Evolutionary conservation across 2,113 vertebrate species (phyloP), one percentile per base, ranked within the genome.

Genomic region (Stegostoma tigrinum): DNA sequence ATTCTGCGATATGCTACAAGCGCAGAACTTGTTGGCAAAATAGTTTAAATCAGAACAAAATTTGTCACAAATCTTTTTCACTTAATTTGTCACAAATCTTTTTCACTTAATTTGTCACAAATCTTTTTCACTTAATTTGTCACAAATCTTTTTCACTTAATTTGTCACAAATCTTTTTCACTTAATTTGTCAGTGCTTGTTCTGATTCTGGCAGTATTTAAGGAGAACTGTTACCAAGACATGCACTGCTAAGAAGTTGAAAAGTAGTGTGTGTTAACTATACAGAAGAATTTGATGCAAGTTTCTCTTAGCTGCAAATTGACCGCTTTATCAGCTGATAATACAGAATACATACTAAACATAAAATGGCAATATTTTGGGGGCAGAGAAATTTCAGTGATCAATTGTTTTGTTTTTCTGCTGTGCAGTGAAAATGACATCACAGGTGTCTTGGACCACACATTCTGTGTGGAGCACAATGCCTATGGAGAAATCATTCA

Each of bases 401-500:
- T 23, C 55, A 52, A 61, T 7, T 8, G 45, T 87, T 85, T 85
- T 78, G 96, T 95, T 95, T 80, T 38, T 96, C 96, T 66, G 19
- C 89, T 45, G 30, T 38, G 85, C 97, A 99, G 99, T 96, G 99
- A 99, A 97, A 99, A 99, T 38, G 99, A 99, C 97, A 99, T 99
- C 97, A 99, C 99, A 2, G 99, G 99, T 96, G 99, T 99, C 96
- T 98, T 99, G 97, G 99, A 99, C 97, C 99, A 99, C 97, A 99
- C 99, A 0, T 99, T 99, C 96, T 99, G 99, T 75, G 99, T 99
- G 0, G 99, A 99, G 75, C 99, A 99, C 98, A 99, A 99, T 0
- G 99, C 99, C 0, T 99, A 99, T 0, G 99, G 99, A 45, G 99
- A 99, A 97, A 99, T 99, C 96, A 99, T 99, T 97, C 99, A 99